Base-by-base conservation (phyloP, 2,113 vertebrate species). In the Megaptera novaeangliae region DNA sequence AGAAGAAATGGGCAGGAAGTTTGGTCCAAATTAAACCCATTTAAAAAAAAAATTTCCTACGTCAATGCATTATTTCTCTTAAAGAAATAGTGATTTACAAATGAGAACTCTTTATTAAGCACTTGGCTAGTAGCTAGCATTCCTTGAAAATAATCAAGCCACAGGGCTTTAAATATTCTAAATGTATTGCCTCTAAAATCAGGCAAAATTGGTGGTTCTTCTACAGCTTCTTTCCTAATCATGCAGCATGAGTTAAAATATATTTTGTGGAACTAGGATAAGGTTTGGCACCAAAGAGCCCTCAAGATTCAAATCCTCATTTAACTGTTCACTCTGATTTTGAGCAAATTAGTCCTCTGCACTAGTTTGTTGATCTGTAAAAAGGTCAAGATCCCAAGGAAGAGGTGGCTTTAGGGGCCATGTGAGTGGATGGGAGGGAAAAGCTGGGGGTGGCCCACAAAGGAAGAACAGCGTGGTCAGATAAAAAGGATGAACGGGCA, bases 61-160 rank as follows among this genome's bases (percentile, higher is more conserved):
- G 49, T 55, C 5, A 46, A 4, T 92, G 39, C 25, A 86, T 66
- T 92, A 52, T 36, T 59, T 34, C 36, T 77, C 41, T 1, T 21
- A 63, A 49, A 81, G n/a, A 23, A 83, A 89, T 15, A 46, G 44
- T 44, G 55, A 88, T 31, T 93, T 66, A 90, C 27, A 74, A 93
- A 84, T 5, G 15, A 93, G 46, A 23, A 41, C 44, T 74, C 64
- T 93, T 64, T 41, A 36, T 41, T 29, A 90, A 96, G 34, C 25
- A 46, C 15, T 64, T 84, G 59, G 64, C 57, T 74, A 84, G 21
- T 15, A 80, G 46, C 81, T 86, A 61, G 64, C 52, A 63, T 69
- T 91, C 52, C 36, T 86, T 88, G 66, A 88, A 95, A 94, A 91
- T 36, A 69, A 69, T 85, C 69, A 87, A 90, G 86, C 21, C 61